A percentile compares a stretch with the other conserved stretches of the same genome.
phyloP scores from a whole-genome alignment of 2,113 vertebrate genomes.

The Hystrix brachyura region DNA sequence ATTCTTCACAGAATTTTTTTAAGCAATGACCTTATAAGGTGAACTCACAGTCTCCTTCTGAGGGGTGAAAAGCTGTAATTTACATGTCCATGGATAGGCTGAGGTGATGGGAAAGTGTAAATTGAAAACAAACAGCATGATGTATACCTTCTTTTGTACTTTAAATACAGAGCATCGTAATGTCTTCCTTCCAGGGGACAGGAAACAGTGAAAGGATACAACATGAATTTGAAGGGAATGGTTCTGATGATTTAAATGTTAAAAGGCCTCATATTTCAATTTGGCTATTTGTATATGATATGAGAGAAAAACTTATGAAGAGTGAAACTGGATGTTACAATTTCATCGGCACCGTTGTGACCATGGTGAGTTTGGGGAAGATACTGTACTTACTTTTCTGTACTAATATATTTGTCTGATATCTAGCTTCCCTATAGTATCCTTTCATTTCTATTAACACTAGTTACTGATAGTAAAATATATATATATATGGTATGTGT shows the following conservation, averaged over 20 bases:
- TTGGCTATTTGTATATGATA: neutral
- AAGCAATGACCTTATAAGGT: neutral
- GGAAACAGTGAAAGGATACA: neutral
- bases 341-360: neutral
- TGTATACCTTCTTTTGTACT: neutral
- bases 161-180: neutral
- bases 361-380: neutral
- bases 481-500: neutral
- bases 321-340: neutral
- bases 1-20: neutral
- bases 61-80: neutral
- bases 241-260: neutral
- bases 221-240: neutral
- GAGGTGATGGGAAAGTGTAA: conserved; percentile 26
- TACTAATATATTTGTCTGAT: neutral
- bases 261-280: neutral
- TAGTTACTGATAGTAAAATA: neutral
- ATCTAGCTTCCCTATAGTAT: neutral
- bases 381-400: neutral
- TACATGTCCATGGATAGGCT: neutral
- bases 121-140: conserved; percentile 64
- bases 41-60: neutral
- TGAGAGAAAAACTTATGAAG: neutral
- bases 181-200: neutral
- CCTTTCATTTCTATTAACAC: neutral